Base-by-base conservation (phyloP, 2,797 vertebrate genomes). In the Poeciliopsis paucimaculata region DNA sequence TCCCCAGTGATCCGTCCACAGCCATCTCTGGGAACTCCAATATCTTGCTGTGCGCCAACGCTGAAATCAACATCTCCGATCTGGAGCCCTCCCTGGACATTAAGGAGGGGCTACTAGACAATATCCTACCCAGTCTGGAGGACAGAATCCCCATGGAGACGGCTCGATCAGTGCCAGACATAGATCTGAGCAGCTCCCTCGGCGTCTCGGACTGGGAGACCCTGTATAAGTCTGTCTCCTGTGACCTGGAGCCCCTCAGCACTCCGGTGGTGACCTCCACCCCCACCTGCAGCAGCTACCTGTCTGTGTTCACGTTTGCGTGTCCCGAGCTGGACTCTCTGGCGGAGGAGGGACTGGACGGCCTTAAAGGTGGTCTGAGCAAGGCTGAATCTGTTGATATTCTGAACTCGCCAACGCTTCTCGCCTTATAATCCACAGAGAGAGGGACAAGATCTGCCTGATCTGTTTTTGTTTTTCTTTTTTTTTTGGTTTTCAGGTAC, bases 181-280 rank as follows among this genome's bases (percentile, higher is more conserved):
- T 99, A 92, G 98, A 99, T 90, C 93, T 99, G 86, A 96, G 97
- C 43, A 96, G 97, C 60, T 98, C 98, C 62, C 97, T 99, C 74
- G 98, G 98, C 36, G 92, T 97, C 36, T 97, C 97, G 84, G 98
- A 99, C 96, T 99, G 98, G 98, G 98, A 99, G 96, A 97, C 98
- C 72, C 93, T 99, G 87, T 97, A 97, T 71, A 95, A 95, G 90
- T 96, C 96, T 0, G 96, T 97, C 76, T 92, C 96, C 78, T 93
- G 89, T 23, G 98, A 99, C 90, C 96, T 98, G 95, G 98, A 99
- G 94, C 97, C 98, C 5, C 96, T 99, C 78, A 98, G 97, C 95
- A 99, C 98, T 7, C 98, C 98, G 0, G 97, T 98, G 89, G 98
- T 99, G 88, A 96, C 98, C 89, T 98, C 97, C 89, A 99, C 98